These are phyloP conservation scores for Musca vetustissima DNA, from an alignment of 1,140 invertebrate genomes.

Conservation along the genomic window DNA sequence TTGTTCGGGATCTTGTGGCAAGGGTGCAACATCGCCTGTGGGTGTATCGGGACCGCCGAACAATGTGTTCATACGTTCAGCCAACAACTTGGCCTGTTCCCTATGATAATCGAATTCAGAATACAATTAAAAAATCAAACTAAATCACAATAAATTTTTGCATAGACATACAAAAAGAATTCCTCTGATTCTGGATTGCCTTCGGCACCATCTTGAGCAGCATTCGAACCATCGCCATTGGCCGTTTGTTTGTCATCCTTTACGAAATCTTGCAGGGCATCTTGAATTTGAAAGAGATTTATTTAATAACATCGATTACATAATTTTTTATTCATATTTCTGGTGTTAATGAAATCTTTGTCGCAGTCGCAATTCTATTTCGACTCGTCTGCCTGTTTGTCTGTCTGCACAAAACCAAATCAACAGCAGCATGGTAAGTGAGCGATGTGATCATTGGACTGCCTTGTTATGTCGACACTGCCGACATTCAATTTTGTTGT, in stretches of 20 bases:
- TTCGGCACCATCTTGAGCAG: slow-evolving; percentile 29
- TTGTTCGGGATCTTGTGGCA: slow-evolving; percentile 49
- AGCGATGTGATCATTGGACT: slow-evolving; percentile 18
- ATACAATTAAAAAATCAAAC: slow-evolving; percentile 2
- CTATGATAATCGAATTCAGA: slow-evolving; percentile 29
- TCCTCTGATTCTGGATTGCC: slow-evolving; percentile 36
- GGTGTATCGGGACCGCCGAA: slow-evolving; percentile 50
- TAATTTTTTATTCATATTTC: slow-evolving; percentile 21
- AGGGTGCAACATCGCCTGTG: slow-evolving; percentile 43
- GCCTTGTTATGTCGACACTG: not conserved
- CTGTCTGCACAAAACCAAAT: too few species aligned
- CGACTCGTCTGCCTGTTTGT: not conserved
- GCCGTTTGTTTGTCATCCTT: slow-evolving; percentile 38
- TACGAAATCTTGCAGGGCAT: slow-evolving; percentile 60
- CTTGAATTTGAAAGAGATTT: slow-evolving; percentile 45
- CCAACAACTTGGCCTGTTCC: slow-evolving; percentile 52
- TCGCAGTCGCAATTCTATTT: not conserved
- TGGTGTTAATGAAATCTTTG: not conserved
- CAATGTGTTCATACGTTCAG: slow-evolving; percentile 49
- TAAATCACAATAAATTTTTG: not conserved
- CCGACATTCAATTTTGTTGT: not conserved
- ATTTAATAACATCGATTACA: slow-evolving; percentile 26
- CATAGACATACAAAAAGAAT: slow-evolving; percentile 46
- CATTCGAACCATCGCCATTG: slow-evolving; percentile 28
- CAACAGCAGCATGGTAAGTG: not conserved